Evolutionary conservation across 1,140 invertebrate genomes (phyloP).

Genomic region (Cataglyphis hispanica): DNA sequence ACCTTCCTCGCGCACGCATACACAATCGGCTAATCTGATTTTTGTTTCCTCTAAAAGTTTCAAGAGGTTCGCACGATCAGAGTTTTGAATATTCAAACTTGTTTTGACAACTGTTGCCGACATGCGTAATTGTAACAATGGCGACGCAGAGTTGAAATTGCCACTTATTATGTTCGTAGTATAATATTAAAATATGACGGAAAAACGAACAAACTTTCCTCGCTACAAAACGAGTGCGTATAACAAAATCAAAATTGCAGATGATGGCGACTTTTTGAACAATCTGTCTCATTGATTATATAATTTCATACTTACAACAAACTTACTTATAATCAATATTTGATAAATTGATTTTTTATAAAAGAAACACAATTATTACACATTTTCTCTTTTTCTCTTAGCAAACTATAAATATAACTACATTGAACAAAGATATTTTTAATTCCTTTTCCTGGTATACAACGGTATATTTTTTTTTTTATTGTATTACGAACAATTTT

Average conservation of each 20-base stretch:
- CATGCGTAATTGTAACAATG: conserved; percentile 45
- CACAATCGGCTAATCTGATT: conserved; percentile 59
- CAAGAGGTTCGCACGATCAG: conserved; percentile 14
- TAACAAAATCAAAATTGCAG: conserved; percentile 21
- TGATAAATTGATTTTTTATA: neutral
- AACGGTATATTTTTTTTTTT: neutral
- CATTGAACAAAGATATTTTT: too few species aligned
- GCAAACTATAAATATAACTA: neutral
- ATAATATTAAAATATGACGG: conserved; percentile 33
- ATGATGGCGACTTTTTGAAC: neutral
- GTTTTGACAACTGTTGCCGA: conserved; percentile 60
- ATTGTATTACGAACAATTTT: neutral
- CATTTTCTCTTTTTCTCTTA: too few species aligned
- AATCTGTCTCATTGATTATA: neutral
- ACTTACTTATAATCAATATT: neutral
- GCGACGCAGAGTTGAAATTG: conserved; percentile 34
- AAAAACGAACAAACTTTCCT: conserved; percentile 15
- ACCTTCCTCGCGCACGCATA: neutral
- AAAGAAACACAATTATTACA: too few species aligned
- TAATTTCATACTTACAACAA: neutral
- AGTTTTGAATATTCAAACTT: conserved; percentile 71
- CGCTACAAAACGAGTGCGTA: neutral
- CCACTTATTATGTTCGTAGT: conserved; percentile 42
- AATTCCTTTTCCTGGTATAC: too few species aligned
- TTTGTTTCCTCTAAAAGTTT: conserved; percentile 59